phyloP scores from a whole-genome alignment of 2,888 invertebrate species.

The Poecilus cupreus region DNA sequence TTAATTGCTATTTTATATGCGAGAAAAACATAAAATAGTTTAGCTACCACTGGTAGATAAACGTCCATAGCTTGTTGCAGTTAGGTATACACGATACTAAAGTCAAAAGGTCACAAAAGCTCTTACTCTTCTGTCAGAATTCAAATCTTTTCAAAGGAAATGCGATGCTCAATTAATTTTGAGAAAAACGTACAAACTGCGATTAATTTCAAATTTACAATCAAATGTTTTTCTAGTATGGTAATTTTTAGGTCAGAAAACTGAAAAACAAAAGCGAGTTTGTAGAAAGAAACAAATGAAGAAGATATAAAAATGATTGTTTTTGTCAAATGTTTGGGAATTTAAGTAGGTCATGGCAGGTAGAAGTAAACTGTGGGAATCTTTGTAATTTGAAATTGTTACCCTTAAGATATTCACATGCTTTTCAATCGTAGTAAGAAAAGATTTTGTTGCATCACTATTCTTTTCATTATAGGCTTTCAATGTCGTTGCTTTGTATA shows the following conservation, averaged over 20 bases:
- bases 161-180: constrained; percentile 15
- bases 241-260: not conserved
- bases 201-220: not conserved
- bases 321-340: not conserved
- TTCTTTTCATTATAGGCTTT: not conserved
- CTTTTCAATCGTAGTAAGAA: not conserved
- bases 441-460: not conserved
- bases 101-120: constrained; percentile 36
- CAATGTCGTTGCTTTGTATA: not conserved
- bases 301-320: not conserved
- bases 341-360: constrained; percentile 6
- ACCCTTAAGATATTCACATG: not conserved
- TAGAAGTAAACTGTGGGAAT: not conserved
- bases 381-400: not conserved
- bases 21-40: not conserved
- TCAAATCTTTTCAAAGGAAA: not conserved
- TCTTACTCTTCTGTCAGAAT: constrained; percentile 43
- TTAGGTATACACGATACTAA: constrained; percentile 4
- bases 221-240: not conserved
- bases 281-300: not conserved
- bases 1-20: not conserved
- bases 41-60: constrained; percentile 8
- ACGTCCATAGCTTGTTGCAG: constrained; percentile 32
- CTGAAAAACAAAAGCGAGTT: constrained; percentile 8
- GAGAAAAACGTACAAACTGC: constrained; percentile 1